A percentile compares a stretch with the other conserved stretches of the same genome.
Evolutionary conservation across 2,113 vertebrate genomes (phyloP).

Genomic region (Syngnathus typhle): DNA sequence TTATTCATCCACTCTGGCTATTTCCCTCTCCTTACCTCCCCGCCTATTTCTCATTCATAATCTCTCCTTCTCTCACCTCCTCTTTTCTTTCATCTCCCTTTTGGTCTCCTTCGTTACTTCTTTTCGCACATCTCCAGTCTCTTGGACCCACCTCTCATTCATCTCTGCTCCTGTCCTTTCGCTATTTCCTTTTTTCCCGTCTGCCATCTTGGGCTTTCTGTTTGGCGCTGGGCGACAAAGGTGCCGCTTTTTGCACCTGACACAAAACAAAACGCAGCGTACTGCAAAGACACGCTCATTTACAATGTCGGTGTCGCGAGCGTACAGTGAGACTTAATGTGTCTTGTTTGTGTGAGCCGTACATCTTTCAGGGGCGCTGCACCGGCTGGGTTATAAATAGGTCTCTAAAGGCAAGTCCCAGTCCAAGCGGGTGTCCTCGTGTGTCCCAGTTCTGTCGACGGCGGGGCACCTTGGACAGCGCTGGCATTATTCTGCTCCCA

Average conservation of each 20-base stretch:
- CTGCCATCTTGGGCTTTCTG: slow-evolving; percentile 3
- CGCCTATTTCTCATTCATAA: neutral
- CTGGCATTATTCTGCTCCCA: slow-evolving; percentile 19
- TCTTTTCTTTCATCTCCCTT: slow-evolving; percentile 31
- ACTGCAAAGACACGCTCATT: neutral
- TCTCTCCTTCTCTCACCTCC: slow-evolving; percentile 14
- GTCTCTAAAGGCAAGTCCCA: slow-evolving; percentile 30
- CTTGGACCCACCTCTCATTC: slow-evolving; percentile 20
- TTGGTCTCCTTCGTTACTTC: slow-evolving; percentile 41
- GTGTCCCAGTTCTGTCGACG: slow-evolving; percentile 62
- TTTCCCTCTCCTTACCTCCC: slow-evolving; percentile 1
- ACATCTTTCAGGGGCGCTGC: slow-evolving; percentile 42
- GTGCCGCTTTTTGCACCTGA: neutral
- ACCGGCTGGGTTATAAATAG: slow-evolving; percentile 47
- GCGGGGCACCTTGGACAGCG: slow-evolving; percentile 44
- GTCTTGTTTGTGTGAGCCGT: slow-evolving; percentile 6
- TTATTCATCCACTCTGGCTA: neutral
- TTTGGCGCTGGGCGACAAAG: neutral
- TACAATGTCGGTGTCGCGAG: neutral
- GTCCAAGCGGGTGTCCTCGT: slow-evolving; percentile 48
- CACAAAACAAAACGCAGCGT: slow-evolving; percentile 2
- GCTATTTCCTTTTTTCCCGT: slow-evolving; percentile 5
- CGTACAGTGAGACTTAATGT: slow-evolving; percentile 13
- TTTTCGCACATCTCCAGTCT: slow-evolving; percentile 11
- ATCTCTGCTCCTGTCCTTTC: slow-evolving; percentile 18